Evolutionary conservation across 2,113 vertebrate species (phyloP).

Genomic region (Nannospalax galili): DNA sequence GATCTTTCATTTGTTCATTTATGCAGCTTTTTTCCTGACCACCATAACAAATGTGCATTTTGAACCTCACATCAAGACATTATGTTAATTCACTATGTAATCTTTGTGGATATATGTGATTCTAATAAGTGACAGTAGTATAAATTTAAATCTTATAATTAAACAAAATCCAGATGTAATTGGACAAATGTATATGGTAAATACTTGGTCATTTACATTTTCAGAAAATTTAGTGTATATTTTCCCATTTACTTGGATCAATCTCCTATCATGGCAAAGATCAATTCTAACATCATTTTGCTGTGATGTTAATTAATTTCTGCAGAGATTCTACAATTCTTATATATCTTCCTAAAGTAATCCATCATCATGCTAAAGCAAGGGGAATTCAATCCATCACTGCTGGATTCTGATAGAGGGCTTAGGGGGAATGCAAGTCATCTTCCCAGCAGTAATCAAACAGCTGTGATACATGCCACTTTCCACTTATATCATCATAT

Average conservation of each 20-base stretch:
- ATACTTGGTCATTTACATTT: conserved; percentile 33
- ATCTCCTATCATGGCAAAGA: conserved; percentile 63
- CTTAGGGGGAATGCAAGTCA: conserved; percentile 84
- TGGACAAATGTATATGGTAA: neutral
- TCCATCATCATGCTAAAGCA: conserved; percentile 87
- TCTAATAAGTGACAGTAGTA: neutral
- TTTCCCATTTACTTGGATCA: conserved; percentile 64
- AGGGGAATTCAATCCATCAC: conserved; percentile 87
- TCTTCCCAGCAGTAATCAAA: conserved; percentile 87
- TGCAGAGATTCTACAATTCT: conserved; percentile 78
- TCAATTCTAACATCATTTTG: conserved; percentile 77
- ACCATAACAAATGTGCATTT: neutral
- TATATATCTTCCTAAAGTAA: conserved; percentile 80
- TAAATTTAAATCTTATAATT: neutral
- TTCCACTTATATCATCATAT: conserved; percentile 85
- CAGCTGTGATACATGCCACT: conserved; percentile 89
- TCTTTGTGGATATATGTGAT: neutral
- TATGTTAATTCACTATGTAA: neutral
- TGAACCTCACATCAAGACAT: neutral
- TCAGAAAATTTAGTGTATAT: conserved; percentile 55
- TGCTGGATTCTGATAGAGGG: conserved; percentile 84
- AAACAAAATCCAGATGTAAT: neutral
- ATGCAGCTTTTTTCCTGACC: neutral
- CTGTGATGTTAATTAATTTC: conserved; percentile 86
- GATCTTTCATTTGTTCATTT: neutral